Conservation (phyloP, 2,113 vertebrate genomes). For the Lampris incognitus region DNA sequence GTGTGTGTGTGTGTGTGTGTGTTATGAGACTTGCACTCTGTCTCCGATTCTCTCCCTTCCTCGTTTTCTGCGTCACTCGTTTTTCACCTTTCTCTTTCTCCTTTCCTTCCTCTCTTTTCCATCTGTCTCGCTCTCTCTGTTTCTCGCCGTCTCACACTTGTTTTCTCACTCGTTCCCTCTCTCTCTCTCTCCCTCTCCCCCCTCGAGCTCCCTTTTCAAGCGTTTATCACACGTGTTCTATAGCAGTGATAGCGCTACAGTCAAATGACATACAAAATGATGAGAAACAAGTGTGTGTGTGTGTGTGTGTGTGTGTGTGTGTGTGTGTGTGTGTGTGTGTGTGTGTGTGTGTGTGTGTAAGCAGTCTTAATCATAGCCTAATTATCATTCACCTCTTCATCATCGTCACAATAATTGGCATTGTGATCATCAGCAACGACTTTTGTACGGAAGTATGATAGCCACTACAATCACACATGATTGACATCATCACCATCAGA, state of each 20-base stretch:
- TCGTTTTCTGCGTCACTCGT: neutral
- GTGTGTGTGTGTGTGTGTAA: no score
- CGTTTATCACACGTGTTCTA: neutral
- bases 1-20: no score
- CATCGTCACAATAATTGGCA: conserved; percentile 3
- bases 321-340: no score
- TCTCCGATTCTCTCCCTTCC: neutral
- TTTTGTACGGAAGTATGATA: conserved; percentile 13
- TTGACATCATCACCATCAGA: neutral
- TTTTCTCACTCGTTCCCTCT: neutral
- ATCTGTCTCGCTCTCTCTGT: neutral
- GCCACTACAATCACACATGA: conserved; percentile 9
- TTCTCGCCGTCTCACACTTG: neutral
- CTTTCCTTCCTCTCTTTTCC: no score
- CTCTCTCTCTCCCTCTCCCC: neutral
- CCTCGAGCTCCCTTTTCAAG: neutral
- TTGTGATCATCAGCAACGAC: conserved; percentile 40
- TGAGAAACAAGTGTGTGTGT: neutral
- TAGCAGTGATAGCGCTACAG: neutral
- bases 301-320: no score
- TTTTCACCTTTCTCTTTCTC: neutral
- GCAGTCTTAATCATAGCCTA: conserved; percentile 8
- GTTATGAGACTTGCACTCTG: neutral
- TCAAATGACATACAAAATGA: conserved; percentile 10
- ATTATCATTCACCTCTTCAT: conserved; percentile 39